Conservation (phyloP, 1,140 invertebrate genomes). For the Uloborus diversus region DNA sequence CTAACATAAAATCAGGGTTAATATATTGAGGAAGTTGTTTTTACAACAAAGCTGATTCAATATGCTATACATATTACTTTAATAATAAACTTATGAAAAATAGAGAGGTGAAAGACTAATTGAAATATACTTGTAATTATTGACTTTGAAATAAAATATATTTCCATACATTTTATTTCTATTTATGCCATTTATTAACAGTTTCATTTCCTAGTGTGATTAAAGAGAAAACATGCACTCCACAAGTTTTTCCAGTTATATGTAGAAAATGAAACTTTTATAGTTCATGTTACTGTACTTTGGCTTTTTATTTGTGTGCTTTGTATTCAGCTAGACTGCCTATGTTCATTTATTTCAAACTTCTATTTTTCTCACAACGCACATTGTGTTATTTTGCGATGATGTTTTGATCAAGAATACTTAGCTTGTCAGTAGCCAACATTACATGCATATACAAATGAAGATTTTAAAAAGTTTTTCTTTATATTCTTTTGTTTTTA, state of each 20-base stretch:
- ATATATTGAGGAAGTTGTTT: too few species aligned
- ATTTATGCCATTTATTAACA: too few species aligned
- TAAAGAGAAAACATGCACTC: conserved; percentile 55
- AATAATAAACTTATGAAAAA: background rate
- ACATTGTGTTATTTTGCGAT: conserved; percentile 47
- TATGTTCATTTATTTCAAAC: conserved; percentile 28
- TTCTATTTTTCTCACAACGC: conserved; percentile 34
- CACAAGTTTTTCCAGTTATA: conserved; percentile 52
- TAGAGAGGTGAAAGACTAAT: background rate
- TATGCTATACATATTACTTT: background rate
- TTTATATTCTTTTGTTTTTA: conserved; percentile 7
- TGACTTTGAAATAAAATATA: background rate
- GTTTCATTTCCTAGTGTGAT: conserved; percentile 54
- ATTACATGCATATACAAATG: conserved; percentile 35
- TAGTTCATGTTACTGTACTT: conserved; percentile 54
- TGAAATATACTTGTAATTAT: background rate
- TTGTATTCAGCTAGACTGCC: conserved; percentile 32
- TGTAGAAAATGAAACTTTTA: conserved; percentile 53
- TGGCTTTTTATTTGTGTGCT: conserved; percentile 40
- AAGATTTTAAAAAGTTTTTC: conserved; percentile 21
- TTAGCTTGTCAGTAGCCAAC: conserved; percentile 37
- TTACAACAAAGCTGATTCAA: background rate
- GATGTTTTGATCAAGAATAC: conserved; percentile 18
- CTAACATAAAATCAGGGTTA: too few species aligned
- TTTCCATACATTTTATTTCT: background rate